Base-by-base conservation (phyloP, 2,888 invertebrate species). In the Scotopteryx bipunctaria region DNA sequence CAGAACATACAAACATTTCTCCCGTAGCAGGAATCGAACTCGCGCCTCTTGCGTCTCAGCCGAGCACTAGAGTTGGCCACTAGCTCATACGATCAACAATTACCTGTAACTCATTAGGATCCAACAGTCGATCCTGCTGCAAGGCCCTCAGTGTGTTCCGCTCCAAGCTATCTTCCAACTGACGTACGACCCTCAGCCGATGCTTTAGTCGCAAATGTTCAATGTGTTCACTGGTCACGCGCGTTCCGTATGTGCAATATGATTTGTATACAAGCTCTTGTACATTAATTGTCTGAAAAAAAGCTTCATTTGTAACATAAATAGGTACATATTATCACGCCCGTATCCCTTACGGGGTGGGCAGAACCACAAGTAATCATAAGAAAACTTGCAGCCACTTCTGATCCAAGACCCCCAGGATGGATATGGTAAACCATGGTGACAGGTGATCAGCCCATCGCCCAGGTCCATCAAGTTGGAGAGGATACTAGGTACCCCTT, bases 141-240 rank as follows among this genome's bases (percentile, higher is more conserved):
- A 99, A 94, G 67, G 96, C 96, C 57, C 98, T 92, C n/a, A 99
- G 92, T 2, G 98, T 96, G 73, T 97, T 98, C 72, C 93, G 93
- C 70, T 96, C 96, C 16, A 94, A 93, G 53, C 95, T 97, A 75
- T 98, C 97, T 77, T 99, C 99, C 50, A 99, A 90, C 66, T 95
- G 95, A 68, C 98, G 95, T 21, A 99, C 98, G 0, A 99, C 99
- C 61, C 95, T 92, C 19, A 99, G 91, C 8, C 99, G 92, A 79
- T 99, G 97, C 74, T 97, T 98, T 55, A 99, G 92, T 37, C 99
- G 92, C 57, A 99, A 91, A 57, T 95, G 94, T 78, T 99, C 98
- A 53, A 99, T 99, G 65, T 94, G 94, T 45, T 95, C 95, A 52
- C 96, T 94, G 4, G 96, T 95, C 54, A 99, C 93, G 29, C 91